Evolutionary conservation across 2,113 vertebrate species (phyloP).

Genomic region (Neotoma lepida): DNA sequence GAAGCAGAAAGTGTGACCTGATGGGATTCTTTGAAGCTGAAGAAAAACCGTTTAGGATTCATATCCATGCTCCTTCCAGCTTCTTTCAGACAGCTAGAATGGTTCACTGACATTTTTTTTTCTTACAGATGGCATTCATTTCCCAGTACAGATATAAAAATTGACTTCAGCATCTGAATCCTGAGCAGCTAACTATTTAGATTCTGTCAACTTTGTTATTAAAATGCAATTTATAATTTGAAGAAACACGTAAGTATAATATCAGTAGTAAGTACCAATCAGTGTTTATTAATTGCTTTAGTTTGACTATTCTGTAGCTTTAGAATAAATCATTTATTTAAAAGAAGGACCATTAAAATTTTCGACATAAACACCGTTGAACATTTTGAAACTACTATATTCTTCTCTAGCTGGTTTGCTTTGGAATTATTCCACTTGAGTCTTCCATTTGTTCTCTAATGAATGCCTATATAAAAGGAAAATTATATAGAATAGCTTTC

Average conservation of each 20-base stretch:
- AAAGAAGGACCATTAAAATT: slow-evolving; percentile 50
- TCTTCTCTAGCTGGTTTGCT: slow-evolving; percentile 50
- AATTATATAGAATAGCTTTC: slow-evolving; percentile 64
- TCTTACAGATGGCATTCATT: slow-evolving; percentile 6
- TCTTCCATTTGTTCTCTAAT: slow-evolving; percentile 62
- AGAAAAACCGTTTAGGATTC: slow-evolving; percentile 55
- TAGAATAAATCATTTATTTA: slow-evolving; percentile 50
- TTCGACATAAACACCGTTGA: background rate
- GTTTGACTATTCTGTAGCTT: slow-evolving; percentile 36
- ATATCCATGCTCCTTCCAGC: background rate
- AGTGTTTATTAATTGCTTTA: slow-evolving; percentile 1
- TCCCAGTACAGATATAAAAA: background rate
- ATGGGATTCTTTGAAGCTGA: background rate
- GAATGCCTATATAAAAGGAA: slow-evolving; percentile 40
- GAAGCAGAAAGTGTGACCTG: background rate
- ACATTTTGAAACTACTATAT: slow-evolving; percentile 35
- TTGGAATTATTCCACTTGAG: slow-evolving; percentile 46
- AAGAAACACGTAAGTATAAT: slow-evolving; percentile 1
- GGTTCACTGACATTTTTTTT: background rate
- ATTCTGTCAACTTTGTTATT: slow-evolving; percentile 31
- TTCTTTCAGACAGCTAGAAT: slow-evolving; percentile 30
- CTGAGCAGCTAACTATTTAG: background rate
- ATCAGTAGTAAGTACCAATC: background rate
- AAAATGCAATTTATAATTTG: slow-evolving; percentile 26
- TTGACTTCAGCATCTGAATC: background rate